Evolutionary conservation across 1,140 invertebrate genomes (phyloP).

Genomic region (Chionoecetes opilio): DNA sequence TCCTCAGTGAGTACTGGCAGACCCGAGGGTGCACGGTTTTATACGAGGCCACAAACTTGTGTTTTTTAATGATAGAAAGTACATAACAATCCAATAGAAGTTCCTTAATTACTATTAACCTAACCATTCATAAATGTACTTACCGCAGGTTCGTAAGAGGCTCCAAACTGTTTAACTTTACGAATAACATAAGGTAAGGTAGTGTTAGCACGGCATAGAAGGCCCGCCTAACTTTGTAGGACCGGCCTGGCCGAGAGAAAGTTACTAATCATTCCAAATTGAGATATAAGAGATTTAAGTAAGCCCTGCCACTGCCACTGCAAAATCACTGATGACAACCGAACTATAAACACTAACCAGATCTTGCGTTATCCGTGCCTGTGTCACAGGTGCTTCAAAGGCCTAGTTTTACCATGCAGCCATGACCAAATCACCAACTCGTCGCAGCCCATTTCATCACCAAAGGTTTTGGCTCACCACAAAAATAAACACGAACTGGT

Average conservation of each 20-base stretch:
- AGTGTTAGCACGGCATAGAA: not conserved
- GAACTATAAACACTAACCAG: not conserved
- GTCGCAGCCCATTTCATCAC: no score
- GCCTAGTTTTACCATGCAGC: no score
- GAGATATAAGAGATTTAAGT: no score
- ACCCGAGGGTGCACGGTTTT: not conserved
- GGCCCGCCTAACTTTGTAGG: not conserved
- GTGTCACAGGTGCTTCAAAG: no score
- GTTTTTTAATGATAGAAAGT: not conserved
- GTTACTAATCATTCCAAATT: not conserved
- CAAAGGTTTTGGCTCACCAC: no score
- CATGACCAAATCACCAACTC: no score
- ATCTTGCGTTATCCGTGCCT: no score
- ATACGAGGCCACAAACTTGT: not conserved
- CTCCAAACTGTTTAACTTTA: not conserved
- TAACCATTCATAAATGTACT: not conserved
- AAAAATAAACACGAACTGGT: no score
- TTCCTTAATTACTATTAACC: not conserved
- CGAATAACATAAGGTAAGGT: not conserved
- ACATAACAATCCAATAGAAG: constrained; percentile 16
- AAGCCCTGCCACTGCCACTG: no score
- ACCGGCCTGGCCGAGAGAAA: not conserved
- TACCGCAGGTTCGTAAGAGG: not conserved
- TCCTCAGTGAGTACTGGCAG: not conserved
- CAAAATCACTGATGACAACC: not conserved